phyloP scores from a whole-genome alignment of 2,113 vertebrate genomes.

The Burhinus oedicnemus region DNA sequence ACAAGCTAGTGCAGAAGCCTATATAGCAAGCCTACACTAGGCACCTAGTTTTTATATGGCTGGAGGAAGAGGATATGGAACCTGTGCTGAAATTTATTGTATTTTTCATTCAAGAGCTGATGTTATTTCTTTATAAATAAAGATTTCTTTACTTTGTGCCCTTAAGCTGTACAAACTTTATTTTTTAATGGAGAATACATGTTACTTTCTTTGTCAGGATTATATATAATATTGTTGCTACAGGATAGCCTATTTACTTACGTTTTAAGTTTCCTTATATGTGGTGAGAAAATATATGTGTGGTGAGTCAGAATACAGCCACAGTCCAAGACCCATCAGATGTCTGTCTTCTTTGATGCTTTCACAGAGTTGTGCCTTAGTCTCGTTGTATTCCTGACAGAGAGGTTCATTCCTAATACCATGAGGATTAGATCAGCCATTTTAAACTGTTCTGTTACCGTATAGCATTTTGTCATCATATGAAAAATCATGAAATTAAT shows the following conservation, averaged over 20 bases:
- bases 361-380: background rate
- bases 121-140: background rate
- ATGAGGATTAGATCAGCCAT: background rate
- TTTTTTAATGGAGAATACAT: background rate
- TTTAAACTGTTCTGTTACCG: background rate
- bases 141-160: background rate
- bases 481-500: background rate
- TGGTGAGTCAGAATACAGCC: background rate
- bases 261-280: background rate
- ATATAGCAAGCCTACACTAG: background rate
- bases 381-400: background rate
- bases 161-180: background rate
- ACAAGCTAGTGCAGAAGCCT: background rate
- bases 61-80: background rate
- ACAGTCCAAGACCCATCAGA: background rate
- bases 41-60: background rate
- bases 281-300: background rate
- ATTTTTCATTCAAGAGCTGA: background rate
- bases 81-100: background rate
- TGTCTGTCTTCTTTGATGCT: background rate
- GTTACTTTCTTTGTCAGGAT: background rate
- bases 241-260: background rate
- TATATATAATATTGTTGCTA: background rate
- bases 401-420: background rate
- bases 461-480: background rate